A percentile compares a stretch with the other conserved stretches of the same genome.
phyloP scores from a whole-genome alignment of 2,888 invertebrate species.

The Hemicrepidius hirtus region DNA sequence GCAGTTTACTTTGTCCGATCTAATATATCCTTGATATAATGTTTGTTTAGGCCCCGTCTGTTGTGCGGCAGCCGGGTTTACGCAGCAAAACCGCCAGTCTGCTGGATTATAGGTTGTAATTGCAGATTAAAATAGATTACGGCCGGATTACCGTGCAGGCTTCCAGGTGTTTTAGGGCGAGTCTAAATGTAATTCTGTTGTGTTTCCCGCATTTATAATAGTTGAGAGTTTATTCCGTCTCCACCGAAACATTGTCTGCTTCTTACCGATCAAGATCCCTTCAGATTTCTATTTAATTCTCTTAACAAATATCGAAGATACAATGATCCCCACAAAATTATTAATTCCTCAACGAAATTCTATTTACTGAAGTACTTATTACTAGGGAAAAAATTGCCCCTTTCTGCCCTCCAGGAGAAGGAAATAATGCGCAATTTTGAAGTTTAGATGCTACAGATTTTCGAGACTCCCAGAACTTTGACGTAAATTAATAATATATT shows the following conservation, averaged over 20 bases:
- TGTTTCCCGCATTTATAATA: conserved; percentile 29
- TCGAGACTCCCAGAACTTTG: not conserved
- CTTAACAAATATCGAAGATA: not conserved
- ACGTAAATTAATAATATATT: conserved; percentile 10
- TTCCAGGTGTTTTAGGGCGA: conserved; percentile 52
- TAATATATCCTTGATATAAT: conserved; percentile 60
- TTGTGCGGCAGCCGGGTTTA: conserved; percentile 53
- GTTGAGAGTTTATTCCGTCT: conserved; percentile 22
- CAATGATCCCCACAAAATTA: not conserved
- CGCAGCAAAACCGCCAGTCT: conserved; percentile 51
- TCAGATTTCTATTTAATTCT: conserved; percentile 9
- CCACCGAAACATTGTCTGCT: not conserved
- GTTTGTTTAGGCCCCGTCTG: conserved; percentile 59
- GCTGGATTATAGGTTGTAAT: conserved; percentile 56
- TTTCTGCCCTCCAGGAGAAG: too few species aligned
- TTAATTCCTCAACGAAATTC: conserved; percentile 1
- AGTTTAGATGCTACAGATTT: not conserved
- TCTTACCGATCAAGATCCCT: conserved; percentile 10
- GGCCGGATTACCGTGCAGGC: conserved; percentile 50
- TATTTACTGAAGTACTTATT: not conserved
- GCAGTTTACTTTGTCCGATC: conserved; percentile 65
- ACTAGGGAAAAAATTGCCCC: not conserved
- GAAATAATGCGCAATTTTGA: not conserved
- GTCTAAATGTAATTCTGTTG: conserved; percentile 46
- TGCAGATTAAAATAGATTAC: conserved; percentile 56